Evolutionary conservation across 1,140 invertebrate genomes (phyloP), one percentile per base, ranked within the genome.

Genomic region (Euwallacea similis): DNA sequence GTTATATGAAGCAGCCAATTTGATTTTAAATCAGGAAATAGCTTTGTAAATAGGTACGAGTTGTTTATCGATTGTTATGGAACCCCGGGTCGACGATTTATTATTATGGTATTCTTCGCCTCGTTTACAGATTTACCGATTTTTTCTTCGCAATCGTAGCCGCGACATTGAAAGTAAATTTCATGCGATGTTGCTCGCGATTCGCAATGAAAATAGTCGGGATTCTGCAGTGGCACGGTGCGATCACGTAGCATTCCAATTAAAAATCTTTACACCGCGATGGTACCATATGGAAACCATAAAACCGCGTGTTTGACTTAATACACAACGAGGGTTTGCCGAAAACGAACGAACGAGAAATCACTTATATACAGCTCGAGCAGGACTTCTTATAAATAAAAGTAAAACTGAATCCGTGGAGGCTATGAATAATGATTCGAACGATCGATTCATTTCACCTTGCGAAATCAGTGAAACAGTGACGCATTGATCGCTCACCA

Each of bases 1-100:
- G 21, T 33, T 33, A 33, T 6, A 50, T 10, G 2, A 50, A 10
- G 13, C 46, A 10, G 13, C 9, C 46, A 11, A 13, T 44, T 42
- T 42, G 33, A 61, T 42, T 43, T 11, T 42, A 43, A 42, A 61
- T 61, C 59, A 61, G 59, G 59, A 61, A 61, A 61, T 61, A 42
- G 33, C 9, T 43, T 33, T 61, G 21, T 42, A 61, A 61, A 61
- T 43, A 61, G 59, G n/a, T 42, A 43, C 59, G 59, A 44, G n/a
- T 44, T 61, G 59, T 61, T 61, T 61, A 61, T 61, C 59, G 59
- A 61, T 61, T 61, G 42, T 61, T 61, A 61, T 61, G 59, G 56
- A 33, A 21, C 56, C 21, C 21, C n/a, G 21, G 13, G n/a, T 59
- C 21, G 6, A 10, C 33, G 59, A 61, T 61, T 61, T 61, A 61